Evolutionary conservation across 2,888 invertebrate genomes (phyloP).

Genomic region (Petrophora chlorosata): DNA sequence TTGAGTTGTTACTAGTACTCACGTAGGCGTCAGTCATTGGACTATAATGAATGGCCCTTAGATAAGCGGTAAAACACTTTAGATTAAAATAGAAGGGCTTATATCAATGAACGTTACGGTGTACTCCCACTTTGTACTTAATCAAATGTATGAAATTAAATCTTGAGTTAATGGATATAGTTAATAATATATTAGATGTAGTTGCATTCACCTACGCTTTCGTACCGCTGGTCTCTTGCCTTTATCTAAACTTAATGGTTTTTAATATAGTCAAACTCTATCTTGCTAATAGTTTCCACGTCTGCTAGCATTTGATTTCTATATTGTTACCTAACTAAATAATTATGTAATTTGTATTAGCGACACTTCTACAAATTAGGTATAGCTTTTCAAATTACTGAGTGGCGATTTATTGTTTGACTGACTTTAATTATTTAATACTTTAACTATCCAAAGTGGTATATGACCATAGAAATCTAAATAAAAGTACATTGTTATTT

Average conservation of each 20-base stretch:
- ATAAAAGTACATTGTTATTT: too few species aligned
- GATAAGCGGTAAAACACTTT: conserved; percentile 78
- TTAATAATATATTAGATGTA: conserved; percentile 3
- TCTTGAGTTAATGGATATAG: conserved; percentile 7
- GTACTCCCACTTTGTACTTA: conserved; percentile 43
- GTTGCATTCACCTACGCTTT: conserved; percentile 1
- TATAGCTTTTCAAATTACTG: not conserved
- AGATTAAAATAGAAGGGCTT: conserved; percentile 72
- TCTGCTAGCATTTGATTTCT: too few species aligned
- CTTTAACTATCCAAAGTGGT: too few species aligned
- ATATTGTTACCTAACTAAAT: too few species aligned
- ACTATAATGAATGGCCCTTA: conserved; percentile 71
- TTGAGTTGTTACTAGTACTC: conserved; percentile 54
- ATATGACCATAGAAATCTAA: too few species aligned
- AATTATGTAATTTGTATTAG: not conserved
- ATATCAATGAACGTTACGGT: conserved; percentile 53
- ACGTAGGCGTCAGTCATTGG: conserved; percentile 67
- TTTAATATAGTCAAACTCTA: too few species aligned
- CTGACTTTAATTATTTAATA: too few species aligned
- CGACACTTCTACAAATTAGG: not conserved
- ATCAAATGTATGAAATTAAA: conserved; percentile 16
- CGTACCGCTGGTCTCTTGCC: too few species aligned
- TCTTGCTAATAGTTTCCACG: too few species aligned
- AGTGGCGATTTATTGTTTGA: not conserved
- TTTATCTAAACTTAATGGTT: too few species aligned